Evolutionary conservation across 2,797 vertebrate species (phyloP), one percentile per base, ranked within the genome.

Genomic region (Chrysocyon brachyurus): DNA sequence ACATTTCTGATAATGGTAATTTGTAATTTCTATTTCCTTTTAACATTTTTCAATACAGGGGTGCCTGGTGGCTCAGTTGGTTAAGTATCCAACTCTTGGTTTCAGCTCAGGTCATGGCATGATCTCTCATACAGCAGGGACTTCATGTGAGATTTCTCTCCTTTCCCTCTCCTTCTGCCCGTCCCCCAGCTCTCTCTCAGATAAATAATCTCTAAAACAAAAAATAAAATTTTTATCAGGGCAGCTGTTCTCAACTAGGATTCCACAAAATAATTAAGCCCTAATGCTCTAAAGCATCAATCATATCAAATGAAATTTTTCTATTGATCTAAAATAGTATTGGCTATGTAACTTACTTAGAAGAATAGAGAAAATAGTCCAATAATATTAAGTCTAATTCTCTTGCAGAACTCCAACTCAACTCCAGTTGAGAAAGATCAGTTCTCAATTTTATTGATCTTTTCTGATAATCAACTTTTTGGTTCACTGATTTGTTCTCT

Each of bases 391-490:
- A n/a, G 17, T 49, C 56, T 63, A 72, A 33, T 36, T 88, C 59
- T 54, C 70, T 66, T 84, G 1, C 16, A 73, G 68, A 95, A 91
- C 7, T 15, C n/a, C n/a, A n/a, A n/a, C n/a, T n/a, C n/a, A n/a
- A n/a, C n/a, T n/a, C 14, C 54, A 87, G 6, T n/a, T 89, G 12
- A 70, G 64, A 90, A 77, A 87, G 52, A 72, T 3, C 21, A 97
- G 36, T 82, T 92, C n/a, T 82, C 14, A 46, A 72, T n/a, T 83
- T 89, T 79, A 73, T 70, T 33, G 54, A 68, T 33, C 49, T 68
- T 57, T 17, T 95, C 61, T 87, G 16, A 82, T 85, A 92, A 84
- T 64, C 21, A 79, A 59, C 77, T 82, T 46, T 82, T 86, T 66
- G 12, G 12, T 88, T 85, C 36, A 64, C 26, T 64, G 11, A 33